phyloP scores from a whole-genome alignment of 2,113 vertebrate genomes.

The Chauna torquata region DNA sequence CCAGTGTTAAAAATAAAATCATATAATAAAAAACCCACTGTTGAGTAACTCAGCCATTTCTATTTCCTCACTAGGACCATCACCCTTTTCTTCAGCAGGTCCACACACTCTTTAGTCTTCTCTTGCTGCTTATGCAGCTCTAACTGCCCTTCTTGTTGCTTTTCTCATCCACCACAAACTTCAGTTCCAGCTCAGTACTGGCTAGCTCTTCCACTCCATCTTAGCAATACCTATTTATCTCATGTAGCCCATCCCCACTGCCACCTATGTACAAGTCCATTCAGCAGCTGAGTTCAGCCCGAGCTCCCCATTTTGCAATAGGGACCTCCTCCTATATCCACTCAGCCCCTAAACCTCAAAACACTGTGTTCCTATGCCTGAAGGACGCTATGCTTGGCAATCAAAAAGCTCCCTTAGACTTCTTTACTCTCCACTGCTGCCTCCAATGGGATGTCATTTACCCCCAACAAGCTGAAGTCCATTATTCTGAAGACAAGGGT shows the following conservation, averaged over 20 bases:
- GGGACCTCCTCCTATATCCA: background rate
- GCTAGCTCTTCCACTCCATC: background rate
- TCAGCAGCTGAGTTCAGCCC: background rate
- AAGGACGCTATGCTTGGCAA: background rate
- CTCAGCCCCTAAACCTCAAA: background rate
- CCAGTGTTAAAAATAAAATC: background rate
- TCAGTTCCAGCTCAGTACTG: background rate
- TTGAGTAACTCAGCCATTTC: background rate
- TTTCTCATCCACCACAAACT: background rate
- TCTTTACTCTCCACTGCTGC: background rate
- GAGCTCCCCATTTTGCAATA: background rate
- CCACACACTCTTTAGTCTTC: background rate
- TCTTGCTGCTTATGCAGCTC: background rate
- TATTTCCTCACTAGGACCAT: background rate
- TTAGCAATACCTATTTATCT: background rate
- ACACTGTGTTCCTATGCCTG: background rate
- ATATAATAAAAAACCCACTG: too few relatives aligned
- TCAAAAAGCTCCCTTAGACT: background rate
- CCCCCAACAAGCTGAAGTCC: background rate
- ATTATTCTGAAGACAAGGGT: background rate
- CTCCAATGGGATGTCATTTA: background rate
- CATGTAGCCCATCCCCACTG: background rate
- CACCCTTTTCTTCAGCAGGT: background rate
- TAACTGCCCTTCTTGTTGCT: background rate
- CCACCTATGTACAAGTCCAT: background rate